Conservation (phyloP, 2,888 invertebrate genomes). For the Diplazon laetatorius region DNA sequence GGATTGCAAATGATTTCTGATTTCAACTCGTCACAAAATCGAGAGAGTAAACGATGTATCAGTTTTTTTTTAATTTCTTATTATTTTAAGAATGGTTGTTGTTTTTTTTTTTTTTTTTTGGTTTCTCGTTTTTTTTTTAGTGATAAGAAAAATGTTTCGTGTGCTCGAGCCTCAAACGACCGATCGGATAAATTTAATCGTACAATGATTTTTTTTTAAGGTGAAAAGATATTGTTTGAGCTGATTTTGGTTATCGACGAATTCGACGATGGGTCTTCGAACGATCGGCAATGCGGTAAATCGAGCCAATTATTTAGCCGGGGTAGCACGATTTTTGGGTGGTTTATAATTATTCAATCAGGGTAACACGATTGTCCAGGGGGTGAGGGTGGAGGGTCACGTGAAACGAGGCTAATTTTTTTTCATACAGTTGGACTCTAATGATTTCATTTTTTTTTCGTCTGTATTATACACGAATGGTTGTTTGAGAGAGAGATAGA, state of each 20-base stretch:
- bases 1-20: slow-evolving; percentile 9
- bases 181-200: slow-evolving; percentile 26
- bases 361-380: slow-evolving; percentile 19
- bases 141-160: slow-evolving; percentile 41
- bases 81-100: too few species aligned
- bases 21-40: slow-evolving; percentile 35
- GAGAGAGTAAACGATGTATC: slow-evolving; percentile 39
- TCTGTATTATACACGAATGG: slow-evolving; percentile 38
- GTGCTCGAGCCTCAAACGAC: slow-evolving; percentile 40
- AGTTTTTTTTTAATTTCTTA: too few species aligned
- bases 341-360: slow-evolving; percentile 17
- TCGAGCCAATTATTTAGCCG: slow-evolving; percentile 29
- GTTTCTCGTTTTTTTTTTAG: slow-evolving; percentile 21
- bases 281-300: slow-evolving; percentile 14
- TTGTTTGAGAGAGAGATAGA: slow-evolving; percentile 24
- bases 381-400: slow-evolving; percentile 13
- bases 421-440: slow-evolving; percentile 46
- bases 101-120: slow-evolving; percentile 21
- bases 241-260: not conserved
- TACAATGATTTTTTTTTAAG: not conserved
- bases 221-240: too few species aligned
- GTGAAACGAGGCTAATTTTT: slow-evolving; percentile 64
- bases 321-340: slow-evolving; percentile 26
- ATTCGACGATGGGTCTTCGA: slow-evolving; percentile 1
- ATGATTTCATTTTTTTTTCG: slow-evolving; percentile 45